Evolutionary conservation across 2,888 invertebrate species (phyloP), one percentile per base, ranked within the genome.

Genomic region (Drosophila anomelani): DNA sequence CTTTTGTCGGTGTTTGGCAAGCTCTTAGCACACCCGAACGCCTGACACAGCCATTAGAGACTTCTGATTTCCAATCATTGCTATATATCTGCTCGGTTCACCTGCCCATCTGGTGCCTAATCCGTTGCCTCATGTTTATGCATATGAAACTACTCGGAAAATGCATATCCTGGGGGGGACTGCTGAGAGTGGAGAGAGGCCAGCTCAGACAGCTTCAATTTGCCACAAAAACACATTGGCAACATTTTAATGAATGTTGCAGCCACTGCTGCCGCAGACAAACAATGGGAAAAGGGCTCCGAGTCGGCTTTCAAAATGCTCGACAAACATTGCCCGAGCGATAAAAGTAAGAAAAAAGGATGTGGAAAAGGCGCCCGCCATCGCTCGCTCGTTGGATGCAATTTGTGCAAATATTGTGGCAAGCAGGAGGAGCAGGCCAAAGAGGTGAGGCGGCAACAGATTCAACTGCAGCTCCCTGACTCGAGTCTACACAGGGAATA

Each of bases 171-270:
- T 63, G 72, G 47, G 79, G 79, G 79, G 67, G 53, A 57, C 58
- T 56, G 60, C 20, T 15, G 36, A 58, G 73, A 54, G 67, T 44
- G 20, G 46, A 46, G 54, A 26, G 46, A 46, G 54, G 57, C 67
- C 29, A n/a, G 47, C 75, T 66, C 41, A 46, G 55, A 75, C 76
- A 88, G 81, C 87, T 79, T 88, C 85, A 86, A 85, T 89, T 89
- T 84, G 80, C 89, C 88, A 78, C 88, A 89, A 85, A 87, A 89
- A 89, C 85, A 87, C 85, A 89, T 88, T 87, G 85, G 89, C 85
- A 89, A 89, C 87, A 87, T 85, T 87, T 85, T 87, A 89, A 85
- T 85, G 89, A 85, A 85, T 85, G 88, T 74, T 81, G 85, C 82
- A 80, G 71, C 78, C 73, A 76, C 63, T 68, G 56, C 34, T 36